Base-by-base conservation (phyloP, 1,140 invertebrate genomes). In the Acromyrmex echinatior region DNA sequence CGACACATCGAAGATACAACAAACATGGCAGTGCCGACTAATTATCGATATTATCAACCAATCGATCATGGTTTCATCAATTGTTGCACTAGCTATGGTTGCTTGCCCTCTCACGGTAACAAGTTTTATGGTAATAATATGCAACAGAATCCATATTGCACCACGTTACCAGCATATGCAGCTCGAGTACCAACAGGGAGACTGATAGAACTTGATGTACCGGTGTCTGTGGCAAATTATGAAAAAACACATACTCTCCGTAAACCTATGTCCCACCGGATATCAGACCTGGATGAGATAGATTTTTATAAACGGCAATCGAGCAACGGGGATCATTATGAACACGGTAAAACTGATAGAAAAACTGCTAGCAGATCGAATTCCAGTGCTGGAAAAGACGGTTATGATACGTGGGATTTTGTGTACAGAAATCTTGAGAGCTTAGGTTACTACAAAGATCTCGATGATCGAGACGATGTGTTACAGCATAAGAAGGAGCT, bases 381-480 rank as follows among this genome's bases (percentile, higher is more conserved):
- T 18, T 76, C 70, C 28, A 63, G 62, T 12, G 18, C 31, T 31
- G 25, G 92, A 45, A 92, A 78, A 7, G 90, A 92, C 80, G 96
- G 96, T 0, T 97, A 96, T 82, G 97, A 97, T 84, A 96, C 96
- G 68, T 98, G 97, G 97, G 97, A 97, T 92, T 98, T 97, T 92
- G 98, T 98, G 0, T 98, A 97, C 91, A 96, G 97, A 87, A 97
- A 97, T 93, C 94, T 98, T 4, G 97, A 97, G 84, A 97, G 96
- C 88, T 96, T 97, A 88, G 97, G 97, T 1, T 97, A 98, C 88
- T 97, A 96, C 3, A 97, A 97, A 91, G 97, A 97, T 93, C 92
- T 97, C 7, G 96, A 96, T 3, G 97, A 97, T 71, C 93, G 96
- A 21, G 96, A 96, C 12, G 97, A 97, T 93, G 93, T 97, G 45